phyloP scores from a whole-genome alignment of 2,888 invertebrate genomes.

The Orthonevra nobilis region DNA sequence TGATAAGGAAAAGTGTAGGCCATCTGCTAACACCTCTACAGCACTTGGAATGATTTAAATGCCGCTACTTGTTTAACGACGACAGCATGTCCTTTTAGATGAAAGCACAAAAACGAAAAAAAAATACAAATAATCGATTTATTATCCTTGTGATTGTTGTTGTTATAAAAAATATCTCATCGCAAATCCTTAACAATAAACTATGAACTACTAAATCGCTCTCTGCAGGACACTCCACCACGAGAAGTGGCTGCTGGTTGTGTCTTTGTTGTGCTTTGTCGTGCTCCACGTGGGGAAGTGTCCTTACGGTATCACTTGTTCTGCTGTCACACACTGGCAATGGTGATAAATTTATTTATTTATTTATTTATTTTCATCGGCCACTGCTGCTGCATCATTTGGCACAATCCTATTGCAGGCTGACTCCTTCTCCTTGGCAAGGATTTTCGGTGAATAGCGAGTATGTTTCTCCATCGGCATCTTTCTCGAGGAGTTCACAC shows the following conservation, averaged over 20 bases:
- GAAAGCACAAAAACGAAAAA: too few species aligned
- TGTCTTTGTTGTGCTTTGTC: slow-evolving; percentile 27
- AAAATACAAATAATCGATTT: slow-evolving; percentile 53
- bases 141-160: slow-evolving; percentile 67
- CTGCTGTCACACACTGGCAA: slow-evolving; percentile 65
- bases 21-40: slow-evolving; percentile 70
- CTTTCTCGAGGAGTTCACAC: slow-evolving; percentile 83
- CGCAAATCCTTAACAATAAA: slow-evolving; percentile 61
- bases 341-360: slow-evolving; percentile 67
- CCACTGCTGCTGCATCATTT: not conserved
- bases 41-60: slow-evolving; percentile 66
- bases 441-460: slow-evolving; percentile 65
- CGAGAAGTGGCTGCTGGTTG: slow-evolving; percentile 3
- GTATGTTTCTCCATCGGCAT: slow-evolving; percentile 72
- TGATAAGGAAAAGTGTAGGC: slow-evolving; percentile 56
- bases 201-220: slow-evolving; percentile 66
- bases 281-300: slow-evolving; percentile 46
- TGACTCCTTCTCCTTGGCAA: slow-evolving; percentile 64
- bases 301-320: slow-evolving; percentile 67
- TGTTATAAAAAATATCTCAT: slow-evolving; percentile 57
- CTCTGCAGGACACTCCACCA: slow-evolving; percentile 41
- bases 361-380: not conserved
- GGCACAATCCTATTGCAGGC: slow-evolving; percentile 42
- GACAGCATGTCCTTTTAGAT: slow-evolving; percentile 40
- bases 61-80: slow-evolving; percentile 22